Base-by-base conservation (phyloP, 2,888 invertebrate species). In the Euzophera pinguis region DNA sequence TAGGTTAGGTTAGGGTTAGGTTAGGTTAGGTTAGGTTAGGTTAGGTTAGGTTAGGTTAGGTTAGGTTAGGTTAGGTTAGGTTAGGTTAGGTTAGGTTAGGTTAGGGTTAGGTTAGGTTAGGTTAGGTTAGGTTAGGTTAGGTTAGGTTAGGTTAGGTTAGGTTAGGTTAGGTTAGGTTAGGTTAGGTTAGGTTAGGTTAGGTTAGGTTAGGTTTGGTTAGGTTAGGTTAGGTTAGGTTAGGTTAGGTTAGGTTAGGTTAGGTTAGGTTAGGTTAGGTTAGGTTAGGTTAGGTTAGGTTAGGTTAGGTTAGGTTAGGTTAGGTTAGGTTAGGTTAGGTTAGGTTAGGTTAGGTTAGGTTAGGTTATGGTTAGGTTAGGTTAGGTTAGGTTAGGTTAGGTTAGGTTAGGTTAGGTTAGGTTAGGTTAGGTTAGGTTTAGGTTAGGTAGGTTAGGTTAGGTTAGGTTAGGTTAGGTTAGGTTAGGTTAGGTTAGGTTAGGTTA, bases 341-440 rank as follows among this genome's bases (percentile, higher is more conserved):
- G 60, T 56, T 56, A 56, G 53, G 53, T 50, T 50, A 53, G 53
- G 53, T 50, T 50, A 53, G 53, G 53, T 50, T 50, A 53, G 50
- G 49, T 38, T 49, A 49, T 22, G 53, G 47, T 47, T 47, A 52
- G 52, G 52, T 47, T 47, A 57, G 56, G 56, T 57, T 59, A 57
- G 61, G 57, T 55, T 57, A 54, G 53, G 56, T 56, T 58, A 56
- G 55, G 56, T 54, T 52, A 52, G 52, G 51, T 55, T 57, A 54
- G 53, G 56, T 56, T 58, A 56, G 55, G 56, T 54, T 37, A 37
- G 27, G 58, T 54, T 53, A 54, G 57, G 54, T 55, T 55, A 60
- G 55, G 58, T 61, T 61, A 59, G 59, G 61, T 59, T 59, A 57
- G 59, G 61, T 57, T 61, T 58, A 56, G 58, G 60, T 56, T 58